Conservation (phyloP, 2,113 vertebrate genomes). For the Corapipo altera region DNA sequence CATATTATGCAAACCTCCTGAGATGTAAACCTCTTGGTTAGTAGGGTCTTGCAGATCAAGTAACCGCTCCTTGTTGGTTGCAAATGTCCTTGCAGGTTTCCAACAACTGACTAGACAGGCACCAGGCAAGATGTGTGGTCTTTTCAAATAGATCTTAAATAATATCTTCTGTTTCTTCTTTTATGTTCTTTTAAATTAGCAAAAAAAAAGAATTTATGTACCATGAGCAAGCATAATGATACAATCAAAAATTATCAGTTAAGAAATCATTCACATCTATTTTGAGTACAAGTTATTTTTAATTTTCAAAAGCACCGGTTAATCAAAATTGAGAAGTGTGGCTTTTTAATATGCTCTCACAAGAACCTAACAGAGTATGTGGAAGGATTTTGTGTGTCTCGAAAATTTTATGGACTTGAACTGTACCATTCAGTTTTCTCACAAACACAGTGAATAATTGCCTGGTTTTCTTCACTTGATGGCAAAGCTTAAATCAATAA, state of each 20-base stretch:
- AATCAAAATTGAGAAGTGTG: not conserved
- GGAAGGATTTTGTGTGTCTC: not conserved
- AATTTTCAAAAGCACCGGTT: not conserved
- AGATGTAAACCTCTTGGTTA: not conserved
- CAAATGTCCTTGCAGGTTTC: not conserved
- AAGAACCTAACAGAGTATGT: not conserved
- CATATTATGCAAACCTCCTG: not conserved
- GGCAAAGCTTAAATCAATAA: constrained; percentile 23
- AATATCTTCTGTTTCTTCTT: not conserved
- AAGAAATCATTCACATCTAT: not conserved
- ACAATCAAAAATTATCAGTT: not conserved
- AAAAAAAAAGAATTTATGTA: not conserved
- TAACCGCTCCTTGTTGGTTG: not conserved
- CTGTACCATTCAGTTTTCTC: not conserved
- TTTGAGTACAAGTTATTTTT: not conserved
- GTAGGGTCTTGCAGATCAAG: not conserved
- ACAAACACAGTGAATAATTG: not conserved
- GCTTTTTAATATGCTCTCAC: not conserved
- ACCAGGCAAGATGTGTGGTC: not conserved
- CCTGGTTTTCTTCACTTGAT: not conserved
- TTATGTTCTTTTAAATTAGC: not conserved
- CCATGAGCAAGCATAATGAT: not conserved
- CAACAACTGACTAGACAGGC: not conserved
- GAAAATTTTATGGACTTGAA: not conserved
- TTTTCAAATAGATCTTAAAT: not conserved